Evolutionary conservation across 2,888 invertebrate genomes (phyloP).

Genomic region (Xanthostigma xanthostigma): DNA sequence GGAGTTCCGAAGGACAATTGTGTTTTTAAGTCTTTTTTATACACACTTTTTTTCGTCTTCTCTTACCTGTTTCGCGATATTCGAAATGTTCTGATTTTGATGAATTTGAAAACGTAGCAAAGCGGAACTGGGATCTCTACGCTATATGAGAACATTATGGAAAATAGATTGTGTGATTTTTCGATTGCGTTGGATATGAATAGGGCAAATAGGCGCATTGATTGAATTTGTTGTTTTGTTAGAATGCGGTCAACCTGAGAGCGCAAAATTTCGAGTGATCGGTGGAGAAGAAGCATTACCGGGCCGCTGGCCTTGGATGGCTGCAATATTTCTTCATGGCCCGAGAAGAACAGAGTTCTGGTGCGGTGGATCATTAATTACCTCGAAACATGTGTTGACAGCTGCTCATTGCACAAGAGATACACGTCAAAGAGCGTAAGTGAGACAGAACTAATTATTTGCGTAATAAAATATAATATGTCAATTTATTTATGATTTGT

Average conservation of each 20-base stretch:
- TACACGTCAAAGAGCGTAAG: conserved; percentile 76
- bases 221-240: conserved; percentile 15
- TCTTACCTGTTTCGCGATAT: no score
- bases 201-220: no score
- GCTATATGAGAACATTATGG: no score
- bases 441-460: conserved; percentile 11
- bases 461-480: background rate
- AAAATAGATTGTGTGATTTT: no score
- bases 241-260: conserved; percentile 74
- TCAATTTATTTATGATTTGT: background rate
- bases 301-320: conserved; percentile 95
- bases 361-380: conserved; percentile 84
- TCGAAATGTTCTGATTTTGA: no score
- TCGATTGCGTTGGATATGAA: no score
- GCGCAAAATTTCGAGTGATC: conserved; percentile 75
- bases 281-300: conserved; percentile 75
- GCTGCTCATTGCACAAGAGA: conserved; percentile 91
- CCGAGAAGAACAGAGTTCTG: conserved; percentile 75
- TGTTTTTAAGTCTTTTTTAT: no score
- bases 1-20: no score
- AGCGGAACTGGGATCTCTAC: no score
- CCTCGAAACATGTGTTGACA: conserved; percentile 65
- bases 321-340: conserved; percentile 80
- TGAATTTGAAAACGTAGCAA: no score
- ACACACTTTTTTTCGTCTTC: no score